Conservation (phyloP, 1,140 invertebrate species). For the Bombus terrestris region DNA sequence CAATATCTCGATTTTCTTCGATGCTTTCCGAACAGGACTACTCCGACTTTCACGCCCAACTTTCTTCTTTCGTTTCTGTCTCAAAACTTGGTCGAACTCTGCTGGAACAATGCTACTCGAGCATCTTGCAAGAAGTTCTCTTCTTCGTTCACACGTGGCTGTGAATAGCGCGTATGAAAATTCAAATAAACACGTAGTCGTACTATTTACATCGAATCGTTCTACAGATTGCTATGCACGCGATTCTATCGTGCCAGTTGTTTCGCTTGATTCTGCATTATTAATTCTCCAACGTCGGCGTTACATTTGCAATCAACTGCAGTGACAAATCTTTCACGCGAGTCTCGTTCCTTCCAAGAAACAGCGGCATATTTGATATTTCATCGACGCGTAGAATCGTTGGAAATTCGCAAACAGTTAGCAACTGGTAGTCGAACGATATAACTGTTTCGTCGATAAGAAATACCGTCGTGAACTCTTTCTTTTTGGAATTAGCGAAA, state of each 20-base stretch:
- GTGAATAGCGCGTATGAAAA: constrained; percentile 31
- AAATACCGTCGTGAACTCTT: too few species aligned
- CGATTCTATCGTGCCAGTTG: neutral
- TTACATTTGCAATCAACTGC: too few species aligned
- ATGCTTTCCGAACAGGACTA: neutral
- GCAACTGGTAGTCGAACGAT: neutral
- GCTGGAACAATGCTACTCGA: constrained; percentile 33
- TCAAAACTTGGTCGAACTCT: constrained; percentile 54
- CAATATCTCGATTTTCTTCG: constrained; percentile 18
- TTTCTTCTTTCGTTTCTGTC: constrained; percentile 40
- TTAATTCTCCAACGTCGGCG: too few species aligned
- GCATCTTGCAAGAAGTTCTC: constrained; percentile 24
- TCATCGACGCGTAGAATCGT: too few species aligned
- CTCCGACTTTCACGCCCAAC: constrained; percentile 32
- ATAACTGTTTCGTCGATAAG: too few species aligned
- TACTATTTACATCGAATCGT: neutral
- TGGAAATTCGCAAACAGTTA: too few species aligned
- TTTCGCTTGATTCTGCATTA: neutral
- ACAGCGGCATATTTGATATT: too few species aligned
- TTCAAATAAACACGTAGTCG: constrained; percentile 26
- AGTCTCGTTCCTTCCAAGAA: too few species aligned
- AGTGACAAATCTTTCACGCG: too few species aligned
- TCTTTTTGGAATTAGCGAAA: too few species aligned
- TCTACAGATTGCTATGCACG: neutral
- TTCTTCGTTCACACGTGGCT: constrained; percentile 27